Evolutionary conservation across 2,888 invertebrate species (phyloP).

Genomic region (Cancer borealis): DNA sequence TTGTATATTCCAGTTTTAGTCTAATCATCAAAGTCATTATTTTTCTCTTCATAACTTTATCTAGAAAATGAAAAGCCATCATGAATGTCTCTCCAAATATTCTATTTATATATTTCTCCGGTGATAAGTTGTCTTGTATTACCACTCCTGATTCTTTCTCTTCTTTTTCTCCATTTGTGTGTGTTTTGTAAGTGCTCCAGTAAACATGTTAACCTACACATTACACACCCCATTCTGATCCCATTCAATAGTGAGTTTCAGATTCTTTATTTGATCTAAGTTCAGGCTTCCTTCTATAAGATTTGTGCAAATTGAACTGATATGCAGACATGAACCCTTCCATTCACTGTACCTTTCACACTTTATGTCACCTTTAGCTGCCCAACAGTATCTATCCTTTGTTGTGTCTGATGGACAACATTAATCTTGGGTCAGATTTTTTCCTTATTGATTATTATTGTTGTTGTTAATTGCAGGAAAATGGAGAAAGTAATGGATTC

Average conservation of each 20-base stretch:
- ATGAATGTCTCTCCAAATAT: too few relatives aligned
- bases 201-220: not conserved
- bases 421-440: not conserved
- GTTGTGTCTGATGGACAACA: not conserved
- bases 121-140: too few relatives aligned
- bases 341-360: not conserved
- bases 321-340: not conserved
- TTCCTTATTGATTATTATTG: not conserved
- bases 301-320: not conserved
- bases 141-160: too few relatives aligned
- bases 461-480: not conserved
- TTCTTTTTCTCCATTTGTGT: not conserved
- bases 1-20: too few relatives aligned
- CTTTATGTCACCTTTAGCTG: not conserved
- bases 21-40: too few relatives aligned
- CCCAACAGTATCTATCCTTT: not conserved
- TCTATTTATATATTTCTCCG: too few relatives aligned
- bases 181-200: not conserved
- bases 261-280: not conserved
- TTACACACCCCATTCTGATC: constrained; percentile 20
- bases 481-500: not conserved
- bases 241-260: not conserved
- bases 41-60: too few relatives aligned
- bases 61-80: too few relatives aligned
- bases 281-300: not conserved